Percentiles rank a stretch among this genome's conserved stretches.
phyloP scores from a whole-genome alignment of 2,113 vertebrate species.

The Crotalus helleri region DNA sequence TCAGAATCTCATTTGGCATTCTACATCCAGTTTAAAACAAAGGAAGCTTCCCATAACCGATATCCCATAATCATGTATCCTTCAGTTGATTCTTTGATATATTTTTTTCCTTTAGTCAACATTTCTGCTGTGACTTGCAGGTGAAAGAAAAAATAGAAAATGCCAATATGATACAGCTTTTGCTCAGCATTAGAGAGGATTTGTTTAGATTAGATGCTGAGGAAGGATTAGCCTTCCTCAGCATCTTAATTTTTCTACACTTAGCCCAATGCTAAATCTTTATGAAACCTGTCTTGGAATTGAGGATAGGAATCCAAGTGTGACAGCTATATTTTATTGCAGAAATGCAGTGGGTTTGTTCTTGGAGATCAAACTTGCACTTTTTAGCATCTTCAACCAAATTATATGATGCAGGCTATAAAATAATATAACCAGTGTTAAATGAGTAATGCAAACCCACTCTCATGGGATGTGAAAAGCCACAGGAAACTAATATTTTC shows the following conservation, averaged over 20 bases:
- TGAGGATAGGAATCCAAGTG: not conserved
- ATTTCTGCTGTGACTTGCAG: not conserved
- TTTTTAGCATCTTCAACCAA: not conserved
- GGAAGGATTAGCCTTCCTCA: constrained; percentile 6
- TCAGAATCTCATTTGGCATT: not conserved
- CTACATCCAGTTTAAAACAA: not conserved
- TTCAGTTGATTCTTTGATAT: constrained; percentile 1
- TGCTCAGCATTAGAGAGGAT: constrained; percentile 1
- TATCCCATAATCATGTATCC: constrained; percentile 1
- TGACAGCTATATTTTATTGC: not conserved
- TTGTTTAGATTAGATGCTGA: constrained; percentile 33
- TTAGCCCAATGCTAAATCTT: constrained; percentile 18
- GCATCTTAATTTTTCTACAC: constrained; percentile 9
- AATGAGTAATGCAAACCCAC: not conserved
- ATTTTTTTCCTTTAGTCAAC: constrained; percentile 12
- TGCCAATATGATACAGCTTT: not conserved
- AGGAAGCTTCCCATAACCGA: not conserved
- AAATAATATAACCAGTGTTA: not conserved
- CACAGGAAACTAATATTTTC: not conserved
- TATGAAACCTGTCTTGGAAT: constrained; percentile 20
- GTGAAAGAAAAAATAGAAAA: constrained; percentile 13
- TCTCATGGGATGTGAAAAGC: not conserved
- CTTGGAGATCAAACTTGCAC: not conserved
- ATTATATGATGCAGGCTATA: not conserved
- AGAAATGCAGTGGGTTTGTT: not conserved